These are phyloP conservation scores for Anneissia japonica DNA, from an alignment of 35 echinoderm and acorn worm species.

Conservation along the genomic window DNA sequence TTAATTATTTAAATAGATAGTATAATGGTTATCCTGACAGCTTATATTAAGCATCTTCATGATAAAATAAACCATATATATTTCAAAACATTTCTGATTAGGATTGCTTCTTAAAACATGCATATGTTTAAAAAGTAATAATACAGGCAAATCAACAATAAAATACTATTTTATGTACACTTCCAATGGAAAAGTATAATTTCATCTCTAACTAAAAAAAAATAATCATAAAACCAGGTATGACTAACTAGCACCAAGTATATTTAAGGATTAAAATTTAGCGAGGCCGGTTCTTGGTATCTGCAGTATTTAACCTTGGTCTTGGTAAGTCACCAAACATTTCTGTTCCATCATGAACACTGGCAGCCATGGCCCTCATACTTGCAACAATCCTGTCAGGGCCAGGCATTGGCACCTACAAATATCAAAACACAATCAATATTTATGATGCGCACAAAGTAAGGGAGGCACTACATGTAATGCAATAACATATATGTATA, in stretches of 20 bases:
- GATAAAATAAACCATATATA: too few species aligned
- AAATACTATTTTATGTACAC: background rate
- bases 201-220: too few species aligned
- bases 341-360: constrained; percentile 91
- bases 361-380: constrained; percentile 82
- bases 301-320: constrained; percentile 80
- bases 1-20: too few species aligned
- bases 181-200: background rate
- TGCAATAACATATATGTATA: too few species aligned
- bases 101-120: background rate
- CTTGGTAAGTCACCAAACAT: constrained; percentile 94
- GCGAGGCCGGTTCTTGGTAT: constrained; percentile 10
- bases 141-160: background rate
- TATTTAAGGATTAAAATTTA: background rate
- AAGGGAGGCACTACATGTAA: too few species aligned
- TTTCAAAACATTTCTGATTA: too few species aligned
- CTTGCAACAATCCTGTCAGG: constrained; percentile 96
- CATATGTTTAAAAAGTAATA: background rate
- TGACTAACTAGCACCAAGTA: background rate
- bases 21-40: too few species aligned
- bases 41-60: too few species aligned
- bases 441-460: too few species aligned
- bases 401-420: constrained; percentile 81
- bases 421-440: constrained; percentile 12
- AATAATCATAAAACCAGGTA: background rate